Conservation (phyloP, 2,888 invertebrate species). For the Anthrax anthrax region DNA sequence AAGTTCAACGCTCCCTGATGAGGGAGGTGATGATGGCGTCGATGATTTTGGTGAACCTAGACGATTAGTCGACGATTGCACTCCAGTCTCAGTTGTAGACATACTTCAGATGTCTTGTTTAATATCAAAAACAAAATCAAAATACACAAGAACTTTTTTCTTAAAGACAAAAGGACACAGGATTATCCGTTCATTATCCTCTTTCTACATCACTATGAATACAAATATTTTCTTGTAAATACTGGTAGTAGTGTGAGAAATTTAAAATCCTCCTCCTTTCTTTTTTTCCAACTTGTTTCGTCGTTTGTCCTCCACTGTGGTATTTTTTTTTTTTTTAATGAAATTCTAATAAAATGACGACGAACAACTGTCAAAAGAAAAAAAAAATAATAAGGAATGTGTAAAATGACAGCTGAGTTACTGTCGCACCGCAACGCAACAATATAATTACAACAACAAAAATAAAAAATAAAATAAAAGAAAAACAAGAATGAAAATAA, state of each 20-base stretch:
- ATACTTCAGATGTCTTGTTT: constrained; percentile 1
- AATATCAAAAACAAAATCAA: background rate
- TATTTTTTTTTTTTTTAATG: too few relatives aligned
- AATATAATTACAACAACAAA: background rate
- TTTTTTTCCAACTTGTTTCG: background rate
- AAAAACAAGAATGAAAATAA: too few relatives aligned
- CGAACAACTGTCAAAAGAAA: background rate
- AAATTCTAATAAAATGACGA: too few relatives aligned
- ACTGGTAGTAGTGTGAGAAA: too few relatives aligned
- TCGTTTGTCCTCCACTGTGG: background rate
- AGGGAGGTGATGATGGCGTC: constrained; percentile 5
- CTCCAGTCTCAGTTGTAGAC: background rate
- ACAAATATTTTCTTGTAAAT: background rate
- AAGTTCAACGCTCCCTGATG: constrained; percentile 3
- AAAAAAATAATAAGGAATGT: background rate
- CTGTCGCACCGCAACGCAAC: background rate
- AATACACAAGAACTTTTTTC: background rate
- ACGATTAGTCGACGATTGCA: background rate
- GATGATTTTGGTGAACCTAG: background rate
- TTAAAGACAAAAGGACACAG: background rate
- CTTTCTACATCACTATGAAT: background rate
- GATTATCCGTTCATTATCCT: background rate
- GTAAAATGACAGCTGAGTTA: background rate
- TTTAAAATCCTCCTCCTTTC: background rate
- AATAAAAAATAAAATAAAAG: background rate